Evolutionary conservation across 2,113 vertebrate species (phyloP), one percentile per base, ranked within the genome.

Genomic region (Athene cunicularia): DNA sequence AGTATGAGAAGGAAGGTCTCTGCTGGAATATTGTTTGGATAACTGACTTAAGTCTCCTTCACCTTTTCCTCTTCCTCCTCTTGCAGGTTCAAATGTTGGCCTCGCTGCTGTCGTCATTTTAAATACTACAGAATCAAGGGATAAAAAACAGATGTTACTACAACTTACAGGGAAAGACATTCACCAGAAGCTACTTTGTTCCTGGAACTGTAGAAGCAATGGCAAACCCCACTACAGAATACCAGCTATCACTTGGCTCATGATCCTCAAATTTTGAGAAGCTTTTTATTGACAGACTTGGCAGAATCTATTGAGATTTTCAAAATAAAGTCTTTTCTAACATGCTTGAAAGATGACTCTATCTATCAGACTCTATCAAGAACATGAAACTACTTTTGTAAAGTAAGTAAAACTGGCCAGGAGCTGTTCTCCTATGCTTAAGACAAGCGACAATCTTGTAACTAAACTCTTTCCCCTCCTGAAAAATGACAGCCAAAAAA

Each of bases 41-140:
- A 99, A 97, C 32, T 99, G 99, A 90, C 99, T 99, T 93, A 99
- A 95, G 90, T 99, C 99, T 21, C 99, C 99, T 98, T 99, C 99
- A 88, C 99, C 99, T 98, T 99, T 99, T 56, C 99, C 99, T 94
- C 99, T 98, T 56, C 99, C 99, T 82, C 99, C 99, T 97, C 99
- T 98, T 1, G 99, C 99, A 5, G 99, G 99, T 96, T 99, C 99
- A 98, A 99, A 99, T 0, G 99, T 99, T 30, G 99, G 99, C 93
- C 99, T 99, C 1, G 99, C 99, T 60, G 99, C 99, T 95, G 99
- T 99, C 0, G 99, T 99, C 99, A 99, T 99, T 97, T 98, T 99
- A 70, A 90, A 91, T n/a, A 47, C 93, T 96, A 59, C 22, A 35
- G 49, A 79, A 86, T 17, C 22, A 74, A 73, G 50, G 9, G 21